Conservation (phyloP, 2,113 vertebrate species). For the Malurus alboscapulatus region DNA sequence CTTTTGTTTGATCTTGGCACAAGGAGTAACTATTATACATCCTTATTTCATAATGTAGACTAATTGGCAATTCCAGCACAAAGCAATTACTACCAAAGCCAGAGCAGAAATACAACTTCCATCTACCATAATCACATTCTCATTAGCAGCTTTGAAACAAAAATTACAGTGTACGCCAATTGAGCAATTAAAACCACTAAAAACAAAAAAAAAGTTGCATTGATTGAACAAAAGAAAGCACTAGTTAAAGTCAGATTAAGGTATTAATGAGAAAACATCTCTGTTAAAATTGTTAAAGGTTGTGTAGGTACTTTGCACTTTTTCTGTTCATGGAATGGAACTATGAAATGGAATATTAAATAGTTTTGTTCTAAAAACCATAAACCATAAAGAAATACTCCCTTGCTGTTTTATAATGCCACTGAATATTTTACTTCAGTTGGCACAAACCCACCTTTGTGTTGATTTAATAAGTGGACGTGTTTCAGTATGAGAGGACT, state of each 20-base stretch:
- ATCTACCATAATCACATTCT: background rate
- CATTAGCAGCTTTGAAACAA: conserved; percentile 11
- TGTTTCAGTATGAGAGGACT: background rate
- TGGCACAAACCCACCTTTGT: background rate
- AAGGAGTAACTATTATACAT: background rate
- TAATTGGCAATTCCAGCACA: conserved; percentile 17
- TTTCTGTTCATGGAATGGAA: background rate
- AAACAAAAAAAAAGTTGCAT: background rate
- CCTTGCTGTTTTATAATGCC: background rate
- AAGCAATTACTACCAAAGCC: background rate
- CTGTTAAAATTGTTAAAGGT: background rate
- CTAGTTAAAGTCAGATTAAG: background rate
- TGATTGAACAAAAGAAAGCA: background rate
- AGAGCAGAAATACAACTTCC: background rate
- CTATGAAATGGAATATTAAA: background rate
- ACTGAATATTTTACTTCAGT: background rate
- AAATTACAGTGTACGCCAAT: background rate
- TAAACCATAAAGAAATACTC: background rate
- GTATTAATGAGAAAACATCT: background rate
- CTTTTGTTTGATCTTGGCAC: conserved; percentile 39
- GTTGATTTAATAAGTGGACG: background rate
- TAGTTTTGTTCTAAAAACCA: background rate
- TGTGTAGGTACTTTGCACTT: background rate
- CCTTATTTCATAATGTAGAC: background rate
- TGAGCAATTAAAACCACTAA: background rate